A percentile compares a stretch with the other conserved stretches of the same genome.
Evolutionary conservation across 2,888 invertebrate genomes (phyloP).

Genomic region (Ornithoptera priamus): DNA sequence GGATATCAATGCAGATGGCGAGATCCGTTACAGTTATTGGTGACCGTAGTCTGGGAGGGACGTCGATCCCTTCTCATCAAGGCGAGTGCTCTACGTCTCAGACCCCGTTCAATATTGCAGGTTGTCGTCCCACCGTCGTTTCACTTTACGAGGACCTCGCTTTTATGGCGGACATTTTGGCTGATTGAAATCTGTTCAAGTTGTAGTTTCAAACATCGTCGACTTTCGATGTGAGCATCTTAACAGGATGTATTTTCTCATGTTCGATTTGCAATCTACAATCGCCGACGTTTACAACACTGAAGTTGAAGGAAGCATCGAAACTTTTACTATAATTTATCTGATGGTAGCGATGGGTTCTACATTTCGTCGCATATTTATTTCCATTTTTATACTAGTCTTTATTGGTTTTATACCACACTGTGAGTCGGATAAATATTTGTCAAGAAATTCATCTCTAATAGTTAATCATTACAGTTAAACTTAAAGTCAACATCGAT

Average conservation of each 20-base stretch:
- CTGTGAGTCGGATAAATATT: too few species aligned
- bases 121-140: constrained; percentile 45
- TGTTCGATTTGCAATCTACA: not conserved
- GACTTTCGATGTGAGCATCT: not conserved
- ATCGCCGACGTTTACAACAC: too few species aligned
- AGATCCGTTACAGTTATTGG: constrained; percentile 34
- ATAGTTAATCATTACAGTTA: too few species aligned
- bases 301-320: too few species aligned
- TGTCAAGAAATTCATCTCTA: too few species aligned
- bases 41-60: constrained; percentile 36
- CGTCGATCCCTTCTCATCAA: constrained; percentile 50
- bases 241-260: not conserved
- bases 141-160: constrained; percentile 53
- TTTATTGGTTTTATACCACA: too few species aligned
- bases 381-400: too few species aligned
- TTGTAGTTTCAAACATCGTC: not conserved
- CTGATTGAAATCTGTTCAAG: constrained; percentile 35
- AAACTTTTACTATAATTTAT: too few species aligned
- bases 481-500: not conserved
- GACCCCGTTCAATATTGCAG: constrained; percentile 40
- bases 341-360: too few species aligned
- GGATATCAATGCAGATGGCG: constrained; percentile 24
- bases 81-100: constrained; percentile 50
- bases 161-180: constrained; percentile 40
- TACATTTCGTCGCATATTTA: too few species aligned